Conservation (phyloP, 2,113 vertebrate genomes). For the Anarhynchus alexandrinus region DNA sequence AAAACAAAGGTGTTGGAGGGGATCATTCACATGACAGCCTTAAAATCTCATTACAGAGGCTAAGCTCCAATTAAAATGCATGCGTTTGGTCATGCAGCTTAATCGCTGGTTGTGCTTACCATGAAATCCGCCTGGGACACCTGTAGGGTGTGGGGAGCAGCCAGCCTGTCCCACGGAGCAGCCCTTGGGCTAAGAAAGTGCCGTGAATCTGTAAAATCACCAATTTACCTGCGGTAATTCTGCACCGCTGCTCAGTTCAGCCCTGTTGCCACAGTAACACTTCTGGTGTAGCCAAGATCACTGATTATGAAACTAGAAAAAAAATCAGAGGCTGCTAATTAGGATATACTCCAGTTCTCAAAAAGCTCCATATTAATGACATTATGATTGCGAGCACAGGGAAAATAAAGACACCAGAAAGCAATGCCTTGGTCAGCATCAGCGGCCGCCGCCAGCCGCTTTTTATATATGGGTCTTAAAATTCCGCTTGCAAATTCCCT, state of each 20-base stretch:
- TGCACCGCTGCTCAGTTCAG: conserved; percentile 17
- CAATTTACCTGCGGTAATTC: conserved; percentile 18
- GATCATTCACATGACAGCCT: not conserved
- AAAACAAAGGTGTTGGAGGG: conserved; percentile 33
- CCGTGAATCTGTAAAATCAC: not conserved
- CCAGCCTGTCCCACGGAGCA: conserved; percentile 32
- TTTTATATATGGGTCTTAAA: not conserved
- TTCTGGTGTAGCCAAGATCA: conserved; percentile 45
- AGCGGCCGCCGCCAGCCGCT: not conserved
- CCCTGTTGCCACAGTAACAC: conserved; percentile 68
- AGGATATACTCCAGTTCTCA: conserved; percentile 18
- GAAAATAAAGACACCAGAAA: not conserved
- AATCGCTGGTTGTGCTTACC: conserved; percentile 31
- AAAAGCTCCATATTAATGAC: conserved; percentile 28
- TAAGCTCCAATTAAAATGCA: not conserved
- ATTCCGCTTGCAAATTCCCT: not conserved
- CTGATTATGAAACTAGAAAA: conserved; percentile 50
- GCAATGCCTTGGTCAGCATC: not conserved
- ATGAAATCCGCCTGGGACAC: conserved; percentile 17
- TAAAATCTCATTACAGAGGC: not conserved
- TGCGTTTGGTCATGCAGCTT: conserved; percentile 19
- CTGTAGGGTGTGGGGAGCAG: not conserved
- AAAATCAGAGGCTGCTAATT: conserved; percentile 51
- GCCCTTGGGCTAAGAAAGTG: conserved; percentile 7
- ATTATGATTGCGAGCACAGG: not conserved